Conservation (phyloP, 37 sponge, comb jelly and placozoan genomes). For the Ianthella basta region DNA sequence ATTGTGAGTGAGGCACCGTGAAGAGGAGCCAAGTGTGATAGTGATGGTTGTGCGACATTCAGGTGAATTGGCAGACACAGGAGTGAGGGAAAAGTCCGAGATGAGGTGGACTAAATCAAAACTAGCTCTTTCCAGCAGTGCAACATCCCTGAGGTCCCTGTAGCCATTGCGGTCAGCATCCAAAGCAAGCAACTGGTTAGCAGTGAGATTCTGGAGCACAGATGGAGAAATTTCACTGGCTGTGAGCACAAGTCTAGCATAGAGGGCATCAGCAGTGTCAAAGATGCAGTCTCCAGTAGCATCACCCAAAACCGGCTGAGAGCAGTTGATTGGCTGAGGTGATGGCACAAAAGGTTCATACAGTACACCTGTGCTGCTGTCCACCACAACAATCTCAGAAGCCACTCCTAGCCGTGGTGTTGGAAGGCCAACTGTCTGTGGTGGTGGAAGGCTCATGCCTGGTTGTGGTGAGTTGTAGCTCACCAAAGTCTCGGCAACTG, state of each 20-base stretch:
- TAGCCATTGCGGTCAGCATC: slow-evolving; percentile 73
- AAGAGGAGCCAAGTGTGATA: slow-evolving; percentile 36
- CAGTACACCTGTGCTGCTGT: neutral
- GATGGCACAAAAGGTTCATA: neutral
- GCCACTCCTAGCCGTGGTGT: neutral
- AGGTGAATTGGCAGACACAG: slow-evolving; percentile 53
- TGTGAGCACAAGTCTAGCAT: neutral
- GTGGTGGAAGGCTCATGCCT: neutral
- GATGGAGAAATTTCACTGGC: neutral
- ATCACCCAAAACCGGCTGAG: slow-evolving; percentile 37
- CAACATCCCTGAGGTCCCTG: slow-evolving; percentile 48
- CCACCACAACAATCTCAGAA: neutral
- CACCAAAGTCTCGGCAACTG: neutral
- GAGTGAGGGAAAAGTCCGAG: slow-evolving; percentile 28
- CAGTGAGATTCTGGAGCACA: neutral
- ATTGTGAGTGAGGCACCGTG: neutral
- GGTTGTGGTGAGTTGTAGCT: neutral
- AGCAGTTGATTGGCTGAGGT: neutral
- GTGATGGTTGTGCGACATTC: slow-evolving; percentile 69
- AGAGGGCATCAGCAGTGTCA: slow-evolving; percentile 58
- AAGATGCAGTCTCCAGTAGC: slow-evolving; percentile 72
- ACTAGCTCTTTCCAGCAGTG: slow-evolving; percentile 36
- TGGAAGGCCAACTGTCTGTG: too few species aligned
- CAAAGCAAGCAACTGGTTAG: slow-evolving; percentile 49
- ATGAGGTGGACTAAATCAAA: slow-evolving; percentile 56